phyloP scores from a whole-genome alignment of 2,797 vertebrate species.

The Gorsachius magnificus region DNA sequence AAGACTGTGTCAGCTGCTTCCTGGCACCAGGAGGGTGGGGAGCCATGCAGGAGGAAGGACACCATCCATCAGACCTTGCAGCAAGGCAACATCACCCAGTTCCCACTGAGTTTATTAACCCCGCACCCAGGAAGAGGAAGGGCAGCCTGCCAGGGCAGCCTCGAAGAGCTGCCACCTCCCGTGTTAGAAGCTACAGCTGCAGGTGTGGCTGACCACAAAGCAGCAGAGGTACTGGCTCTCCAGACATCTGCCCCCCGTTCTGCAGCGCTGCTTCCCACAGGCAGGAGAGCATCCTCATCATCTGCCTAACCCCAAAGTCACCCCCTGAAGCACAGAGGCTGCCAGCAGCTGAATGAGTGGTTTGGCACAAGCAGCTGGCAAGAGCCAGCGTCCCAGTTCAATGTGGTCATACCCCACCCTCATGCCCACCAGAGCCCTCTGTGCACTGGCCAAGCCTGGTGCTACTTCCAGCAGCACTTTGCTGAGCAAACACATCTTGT shows the following conservation, averaged over 20 bases:
- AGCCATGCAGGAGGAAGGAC: neutral
- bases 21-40: neutral
- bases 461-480: neutral
- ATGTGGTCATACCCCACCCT: neutral
- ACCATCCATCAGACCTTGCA: neutral
- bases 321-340: neutral
- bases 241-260: neutral
- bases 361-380: accelerated
- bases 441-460: neutral
- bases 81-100: accelerated
- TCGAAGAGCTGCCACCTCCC: neutral
- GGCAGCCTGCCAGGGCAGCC: neutral
- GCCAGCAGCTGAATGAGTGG: accelerated
- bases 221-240: neutral
- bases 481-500: conserved; percentile 26
- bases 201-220: neutral
- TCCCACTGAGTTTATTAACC: neutral
- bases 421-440: neutral
- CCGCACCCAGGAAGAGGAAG: neutral
- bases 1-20: neutral
- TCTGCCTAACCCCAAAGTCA: neutral
- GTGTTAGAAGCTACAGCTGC: neutral
- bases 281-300: neutral
- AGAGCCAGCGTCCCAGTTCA: accelerated
- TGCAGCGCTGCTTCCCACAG: accelerated